Conservation (phyloP, 2,888 invertebrate genomes). For the Himalopsyche japonica region DNA sequence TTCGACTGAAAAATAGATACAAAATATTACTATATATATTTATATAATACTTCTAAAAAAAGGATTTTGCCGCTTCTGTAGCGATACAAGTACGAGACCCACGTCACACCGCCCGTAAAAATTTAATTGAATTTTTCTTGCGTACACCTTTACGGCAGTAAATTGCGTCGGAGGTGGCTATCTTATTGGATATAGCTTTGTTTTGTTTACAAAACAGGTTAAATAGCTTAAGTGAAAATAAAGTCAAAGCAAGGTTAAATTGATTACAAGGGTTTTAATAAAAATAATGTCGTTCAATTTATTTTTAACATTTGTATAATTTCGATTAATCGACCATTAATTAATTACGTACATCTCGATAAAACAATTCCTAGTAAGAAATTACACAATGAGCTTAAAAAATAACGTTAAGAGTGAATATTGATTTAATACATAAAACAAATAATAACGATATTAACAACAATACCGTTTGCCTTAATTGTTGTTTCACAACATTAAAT, state of each 20-base stretch:
- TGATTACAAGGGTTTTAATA: not conserved
- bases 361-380: too few relatives aligned
- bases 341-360: too few relatives aligned
- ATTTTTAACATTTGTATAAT: not conserved
- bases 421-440: too few relatives aligned
- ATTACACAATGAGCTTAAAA: too few relatives aligned
- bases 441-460: too few relatives aligned
- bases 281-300: not conserved
- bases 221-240: not conserved
- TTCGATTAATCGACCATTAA: too few relatives aligned
- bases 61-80: not conserved
- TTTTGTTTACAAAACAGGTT: not conserved
- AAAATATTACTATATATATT: not conserved
- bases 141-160: not conserved
- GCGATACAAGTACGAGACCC: not conserved
- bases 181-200: not conserved
- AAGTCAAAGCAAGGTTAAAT: not conserved
- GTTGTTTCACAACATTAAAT: too few relatives aligned
- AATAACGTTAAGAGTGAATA: too few relatives aligned
- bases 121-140: slow-evolving; percentile 10
- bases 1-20: too few relatives aligned
- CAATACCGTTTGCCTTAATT: too few relatives aligned
- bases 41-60: too few relatives aligned
- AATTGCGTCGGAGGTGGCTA: not conserved
- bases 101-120: not conserved